Evolutionary conservation across 1,140 invertebrate genomes (phyloP).

Genomic region (Ridgeia piscesae): DNA sequence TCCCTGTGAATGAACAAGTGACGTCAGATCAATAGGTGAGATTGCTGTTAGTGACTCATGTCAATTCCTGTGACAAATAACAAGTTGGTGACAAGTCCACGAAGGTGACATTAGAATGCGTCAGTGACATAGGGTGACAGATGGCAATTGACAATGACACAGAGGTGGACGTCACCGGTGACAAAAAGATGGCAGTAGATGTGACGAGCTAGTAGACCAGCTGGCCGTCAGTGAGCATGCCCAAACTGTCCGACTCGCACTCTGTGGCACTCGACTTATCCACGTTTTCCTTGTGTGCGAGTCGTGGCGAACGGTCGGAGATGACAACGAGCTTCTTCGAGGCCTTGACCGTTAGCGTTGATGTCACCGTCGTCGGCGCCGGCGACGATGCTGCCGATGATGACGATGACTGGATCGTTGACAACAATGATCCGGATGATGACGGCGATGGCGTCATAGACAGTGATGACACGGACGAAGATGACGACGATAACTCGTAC

Average conservation of each 20-base stretch:
- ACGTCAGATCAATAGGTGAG: background rate
- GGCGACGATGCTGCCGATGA: background rate
- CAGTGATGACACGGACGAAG: background rate
- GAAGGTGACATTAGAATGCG: background rate
- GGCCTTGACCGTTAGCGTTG: background rate
- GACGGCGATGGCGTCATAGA: background rate
- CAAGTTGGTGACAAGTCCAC: background rate
- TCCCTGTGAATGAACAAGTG: background rate
- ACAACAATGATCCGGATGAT: background rate
- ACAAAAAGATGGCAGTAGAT: background rate
- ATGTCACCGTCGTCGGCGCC: background rate
- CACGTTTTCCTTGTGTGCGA: background rate
- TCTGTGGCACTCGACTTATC: background rate
- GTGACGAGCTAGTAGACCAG: background rate
- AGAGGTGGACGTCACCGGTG: background rate
- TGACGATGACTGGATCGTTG: background rate
- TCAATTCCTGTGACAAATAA: background rate
- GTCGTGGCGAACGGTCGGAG: background rate
- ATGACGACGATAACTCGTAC: background rate
- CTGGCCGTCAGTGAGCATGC: background rate
- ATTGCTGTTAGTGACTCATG: background rate
- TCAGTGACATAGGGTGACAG: background rate
- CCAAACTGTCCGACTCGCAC: background rate
- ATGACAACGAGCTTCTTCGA: background rate
- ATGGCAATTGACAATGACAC: background rate